Evolutionary conservation across 2,797 vertebrate species (phyloP), one percentile per base, ranked within the genome.

Genomic region (Gymnothorax reevesii): DNA sequence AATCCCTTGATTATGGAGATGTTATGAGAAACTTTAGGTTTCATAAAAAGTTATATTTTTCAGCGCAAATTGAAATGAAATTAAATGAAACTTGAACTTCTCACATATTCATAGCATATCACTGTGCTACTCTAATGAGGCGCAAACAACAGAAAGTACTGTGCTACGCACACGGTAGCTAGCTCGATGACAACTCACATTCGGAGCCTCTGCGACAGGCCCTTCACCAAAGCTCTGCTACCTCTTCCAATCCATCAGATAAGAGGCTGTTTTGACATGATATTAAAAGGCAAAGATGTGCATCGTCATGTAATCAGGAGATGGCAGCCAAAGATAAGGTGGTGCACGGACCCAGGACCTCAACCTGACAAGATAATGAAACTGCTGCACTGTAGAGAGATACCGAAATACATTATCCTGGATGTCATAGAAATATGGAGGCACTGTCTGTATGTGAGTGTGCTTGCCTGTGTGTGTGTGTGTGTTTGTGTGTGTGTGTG

Each of bases 271-370:
- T 79, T n/a, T 55, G 75, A 79, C 49, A 79, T 77, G 10, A 49
- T 55, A 79, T 79, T 79, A 79, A 79, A 79, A 79, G 52, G 75
- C 49, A 79, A 52, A 86, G 85, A 82, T 86, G 73, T 54, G 59
- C 62, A 85, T 85, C 57, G 73, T 75, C 59, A 54, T 59, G 57
- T 86, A 80, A 86, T 86, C 73, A 80, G 75, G 57, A 55, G 73
- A 85, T 79, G 73, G 85, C 77, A 86, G 85, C 33, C 62, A 20
- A 17, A 62, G 83, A 64, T 60, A 62, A 62, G 55, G 59, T 79
- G 77, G 33, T 77, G 73, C 12, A 12, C 10, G 49, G 75, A 79
- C 49, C 4, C 75, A 54, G 49, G 75, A 52, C n/a, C 33, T 49
- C 42, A 42, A 13, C 20, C 54, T 79, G 75, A 54, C 75, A 79